These are phyloP conservation scores for Fragum whitleyi DNA, from an alignment of 2,888 invertebrate species.

Conservation along the genomic window DNA sequence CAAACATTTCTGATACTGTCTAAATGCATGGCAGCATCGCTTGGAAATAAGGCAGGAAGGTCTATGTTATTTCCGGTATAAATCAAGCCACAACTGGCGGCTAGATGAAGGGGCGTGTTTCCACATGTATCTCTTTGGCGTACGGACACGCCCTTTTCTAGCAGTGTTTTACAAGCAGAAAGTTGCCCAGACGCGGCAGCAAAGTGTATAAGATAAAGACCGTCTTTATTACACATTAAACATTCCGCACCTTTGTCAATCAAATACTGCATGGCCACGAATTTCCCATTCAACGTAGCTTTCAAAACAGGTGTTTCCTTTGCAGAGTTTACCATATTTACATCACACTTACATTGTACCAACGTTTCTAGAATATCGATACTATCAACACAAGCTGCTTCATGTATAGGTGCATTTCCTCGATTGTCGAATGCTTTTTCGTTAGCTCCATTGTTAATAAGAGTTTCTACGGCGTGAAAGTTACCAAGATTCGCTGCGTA, in stretches of 20 bases:
- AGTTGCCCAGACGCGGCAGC: slow-evolving; percentile 24
- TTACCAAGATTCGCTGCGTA: slow-evolving; percentile 26
- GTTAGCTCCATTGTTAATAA: slow-evolving; percentile 35
- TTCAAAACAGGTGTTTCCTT: slow-evolving; percentile 19
- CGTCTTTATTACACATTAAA: slow-evolving; percentile 4
- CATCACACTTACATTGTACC: slow-evolving; percentile 4
- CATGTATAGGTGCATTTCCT: slow-evolving; percentile 34
- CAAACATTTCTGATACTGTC: slow-evolving; percentile 26
- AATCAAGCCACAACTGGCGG: slow-evolving; percentile 28
- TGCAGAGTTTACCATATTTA: slow-evolving; percentile 9
- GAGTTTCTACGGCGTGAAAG: slow-evolving; percentile 4
- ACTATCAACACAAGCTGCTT: slow-evolving; percentile 25
- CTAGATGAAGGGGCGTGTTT: slow-evolving; percentile 39
- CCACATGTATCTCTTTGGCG: slow-evolving; percentile 20
- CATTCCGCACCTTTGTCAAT: slow-evolving; percentile 20
- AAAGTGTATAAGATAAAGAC: slow-evolving; percentile 27
- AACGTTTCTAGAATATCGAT: background rate
- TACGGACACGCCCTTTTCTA: slow-evolving; percentile 4
- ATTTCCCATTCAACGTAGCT: slow-evolving; percentile 23
- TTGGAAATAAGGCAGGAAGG: slow-evolving; percentile 9
- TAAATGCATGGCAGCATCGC: slow-evolving; percentile 18
- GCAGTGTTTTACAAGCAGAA: background rate
- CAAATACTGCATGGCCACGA: slow-evolving; percentile 24
- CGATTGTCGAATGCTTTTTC: slow-evolving; percentile 25
- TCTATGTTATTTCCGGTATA: slow-evolving; percentile 27